A percentile compares a stretch with the other conserved stretches of the same genome.
phyloP scores from a whole-genome alignment of 2,797 vertebrate genomes.

The Eospalax fontanierii region DNA sequence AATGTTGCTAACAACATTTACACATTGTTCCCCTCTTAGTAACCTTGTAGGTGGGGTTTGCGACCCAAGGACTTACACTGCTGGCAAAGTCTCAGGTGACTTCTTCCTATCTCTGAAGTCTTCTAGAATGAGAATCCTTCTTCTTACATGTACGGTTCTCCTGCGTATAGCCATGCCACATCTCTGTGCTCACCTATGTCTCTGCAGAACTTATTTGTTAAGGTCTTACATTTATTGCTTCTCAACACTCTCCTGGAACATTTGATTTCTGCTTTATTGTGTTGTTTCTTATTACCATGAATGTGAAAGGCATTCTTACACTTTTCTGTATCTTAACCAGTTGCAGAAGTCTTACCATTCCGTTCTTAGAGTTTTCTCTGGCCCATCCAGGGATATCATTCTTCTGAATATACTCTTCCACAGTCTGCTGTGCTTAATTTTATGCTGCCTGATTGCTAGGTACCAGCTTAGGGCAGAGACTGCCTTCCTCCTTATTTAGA shows the following conservation, averaged over 20 bases:
- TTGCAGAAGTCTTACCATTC: background rate
- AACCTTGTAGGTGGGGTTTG: background rate
- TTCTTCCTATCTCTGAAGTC: background rate
- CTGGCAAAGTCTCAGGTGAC: background rate
- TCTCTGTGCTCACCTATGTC: background rate
- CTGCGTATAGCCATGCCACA: background rate
- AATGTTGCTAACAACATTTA: background rate
- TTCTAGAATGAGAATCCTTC: background rate
- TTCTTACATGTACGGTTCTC: background rate
- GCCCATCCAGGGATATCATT: too few relatives aligned
- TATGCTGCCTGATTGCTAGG: background rate
- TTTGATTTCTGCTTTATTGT: constrained; percentile 16
- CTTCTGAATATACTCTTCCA: background rate
- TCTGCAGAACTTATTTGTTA: background rate
- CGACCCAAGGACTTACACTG: background rate
- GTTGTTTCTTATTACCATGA: background rate
- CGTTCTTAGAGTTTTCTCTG: background rate
- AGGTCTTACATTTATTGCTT: background rate
- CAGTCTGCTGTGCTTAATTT: background rate
- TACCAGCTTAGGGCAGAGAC: background rate
- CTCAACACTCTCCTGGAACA: background rate
- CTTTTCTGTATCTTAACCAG: background rate
- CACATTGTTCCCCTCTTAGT: background rate
- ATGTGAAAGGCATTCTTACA: background rate
- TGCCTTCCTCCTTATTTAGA: background rate